phyloP scores from a whole-genome alignment of 2,797 vertebrate genomes.

The Oreortyx pictus region DNA sequence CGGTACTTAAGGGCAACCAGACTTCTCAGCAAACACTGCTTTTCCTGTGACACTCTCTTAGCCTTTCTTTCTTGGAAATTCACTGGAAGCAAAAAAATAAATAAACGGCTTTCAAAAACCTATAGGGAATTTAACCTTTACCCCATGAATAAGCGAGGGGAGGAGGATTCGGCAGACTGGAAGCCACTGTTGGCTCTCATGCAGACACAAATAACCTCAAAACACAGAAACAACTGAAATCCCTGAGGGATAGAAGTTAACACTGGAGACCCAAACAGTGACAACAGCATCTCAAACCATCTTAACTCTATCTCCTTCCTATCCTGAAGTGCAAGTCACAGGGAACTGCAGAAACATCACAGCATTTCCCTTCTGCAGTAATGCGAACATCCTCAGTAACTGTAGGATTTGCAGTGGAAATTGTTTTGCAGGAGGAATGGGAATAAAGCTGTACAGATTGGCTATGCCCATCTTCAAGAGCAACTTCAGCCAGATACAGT shows the following conservation, averaged over 20 bases:
- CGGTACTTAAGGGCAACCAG: not conserved
- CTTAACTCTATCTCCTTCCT: not conserved
- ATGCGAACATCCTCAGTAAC: fast-evolving
- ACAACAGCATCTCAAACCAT: not conserved
- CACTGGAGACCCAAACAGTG: not conserved
- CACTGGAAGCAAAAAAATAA: not conserved
- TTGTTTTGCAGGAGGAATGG: not conserved
- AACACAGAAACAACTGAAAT: not conserved
- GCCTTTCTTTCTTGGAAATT: not conserved
- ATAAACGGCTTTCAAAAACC: not conserved
- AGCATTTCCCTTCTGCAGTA: not conserved
- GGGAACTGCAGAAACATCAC: not conserved
- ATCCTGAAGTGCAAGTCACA: not conserved
- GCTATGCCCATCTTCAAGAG: not conserved
- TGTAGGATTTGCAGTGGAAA: not conserved
- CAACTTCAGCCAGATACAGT: not conserved
- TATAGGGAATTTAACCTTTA: not conserved
- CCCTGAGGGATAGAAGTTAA: not conserved
- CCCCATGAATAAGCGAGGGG: not conserved
- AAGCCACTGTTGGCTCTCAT: not conserved
- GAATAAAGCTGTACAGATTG: not conserved
- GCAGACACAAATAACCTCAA: not conserved
- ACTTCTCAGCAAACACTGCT: not conserved
- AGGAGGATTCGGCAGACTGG: not conserved
- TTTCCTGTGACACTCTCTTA: not conserved